Evolutionary conservation across 2,113 vertebrate genomes (phyloP).

Genomic region (Chaetops frenatus): DNA sequence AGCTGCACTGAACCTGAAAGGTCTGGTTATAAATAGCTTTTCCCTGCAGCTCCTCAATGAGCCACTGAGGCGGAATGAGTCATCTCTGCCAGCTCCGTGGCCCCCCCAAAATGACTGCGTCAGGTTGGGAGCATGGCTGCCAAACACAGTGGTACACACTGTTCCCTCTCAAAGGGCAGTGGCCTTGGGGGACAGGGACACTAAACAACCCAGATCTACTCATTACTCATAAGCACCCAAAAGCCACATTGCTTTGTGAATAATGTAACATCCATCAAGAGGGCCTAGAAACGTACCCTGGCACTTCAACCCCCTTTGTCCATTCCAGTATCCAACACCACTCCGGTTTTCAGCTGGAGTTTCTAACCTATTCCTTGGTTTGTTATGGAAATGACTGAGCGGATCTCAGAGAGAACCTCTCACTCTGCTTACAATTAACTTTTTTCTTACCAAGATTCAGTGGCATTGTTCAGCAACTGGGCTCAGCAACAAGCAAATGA

Average conservation of each 20-base stretch:
- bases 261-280: neutral
- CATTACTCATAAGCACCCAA: neutral
- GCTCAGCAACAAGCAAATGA: neutral
- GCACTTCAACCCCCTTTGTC: neutral
- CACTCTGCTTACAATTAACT: neutral
- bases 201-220: neutral
- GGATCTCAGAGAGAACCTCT: neutral
- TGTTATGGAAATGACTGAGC: neutral
- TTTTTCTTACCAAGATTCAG: neutral
- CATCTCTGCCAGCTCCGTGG: slow-evolving; percentile 28
- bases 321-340: neutral
- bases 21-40: slow-evolving; percentile 63
- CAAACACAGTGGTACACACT: slow-evolving; percentile 14
- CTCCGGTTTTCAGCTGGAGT: neutral
- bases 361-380: neutral
- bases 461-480: neutral
- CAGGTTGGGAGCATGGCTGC: slow-evolving; percentile 34
- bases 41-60: slow-evolving; percentile 61
- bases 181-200: slow-evolving; percentile 23
- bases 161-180: slow-evolving; percentile 52
- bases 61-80: slow-evolving; percentile 63
- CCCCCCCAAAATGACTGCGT: slow-evolving; percentile 31
- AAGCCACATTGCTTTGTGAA: neutral
- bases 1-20: slow-evolving; percentile 64
- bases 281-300: neutral